These are phyloP conservation scores for Copidosoma floridanum DNA, from an alignment of 1,140 invertebrate species.

Conservation along the genomic window DNA sequence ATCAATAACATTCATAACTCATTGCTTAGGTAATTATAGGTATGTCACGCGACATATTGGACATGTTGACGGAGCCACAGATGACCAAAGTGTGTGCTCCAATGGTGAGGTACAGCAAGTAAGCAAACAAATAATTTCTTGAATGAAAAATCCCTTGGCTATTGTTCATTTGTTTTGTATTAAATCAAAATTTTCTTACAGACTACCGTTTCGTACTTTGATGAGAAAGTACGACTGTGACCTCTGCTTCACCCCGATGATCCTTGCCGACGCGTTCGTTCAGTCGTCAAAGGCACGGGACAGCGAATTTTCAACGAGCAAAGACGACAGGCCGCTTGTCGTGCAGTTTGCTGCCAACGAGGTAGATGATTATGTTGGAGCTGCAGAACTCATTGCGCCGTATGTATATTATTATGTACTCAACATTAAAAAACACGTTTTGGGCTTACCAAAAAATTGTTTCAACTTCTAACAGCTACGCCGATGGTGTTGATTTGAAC, in stretches of 20 bases:
- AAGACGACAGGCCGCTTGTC: constrained; percentile 78
- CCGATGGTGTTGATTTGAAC: constrained; percentile 91
- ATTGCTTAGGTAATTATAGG: neutral
- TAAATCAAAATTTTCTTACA: constrained; percentile 38
- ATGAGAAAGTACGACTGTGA: constrained; percentile 85
- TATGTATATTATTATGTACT: constrained; percentile 55
- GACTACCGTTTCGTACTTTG: constrained; percentile 80
- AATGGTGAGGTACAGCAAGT: constrained; percentile 96
- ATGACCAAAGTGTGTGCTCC: constrained; percentile 84
- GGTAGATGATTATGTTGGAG: constrained; percentile 77
- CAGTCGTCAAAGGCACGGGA: constrained; percentile 82
- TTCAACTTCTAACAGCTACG: constrained; percentile 60
- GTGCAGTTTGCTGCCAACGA: constrained; percentile 94
- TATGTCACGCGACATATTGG: constrained; percentile 57
- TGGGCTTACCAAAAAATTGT: neutral
- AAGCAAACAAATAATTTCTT: constrained; percentile 44
- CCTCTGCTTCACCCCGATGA: constrained; percentile 94
- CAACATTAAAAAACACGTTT: neutral
- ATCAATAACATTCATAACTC: too few species aligned
- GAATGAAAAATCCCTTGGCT: constrained; percentile 3
- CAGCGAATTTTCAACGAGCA: constrained; percentile 84
- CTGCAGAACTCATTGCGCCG: constrained; percentile 79
- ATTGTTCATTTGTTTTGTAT: too few species aligned
- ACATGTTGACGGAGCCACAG: constrained; percentile 65
- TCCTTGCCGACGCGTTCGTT: constrained; percentile 90